Evolutionary conservation across 2,888 invertebrate genomes (phyloP), one percentile per base, ranked within the genome.

Genomic region (Timandra comae): DNA sequence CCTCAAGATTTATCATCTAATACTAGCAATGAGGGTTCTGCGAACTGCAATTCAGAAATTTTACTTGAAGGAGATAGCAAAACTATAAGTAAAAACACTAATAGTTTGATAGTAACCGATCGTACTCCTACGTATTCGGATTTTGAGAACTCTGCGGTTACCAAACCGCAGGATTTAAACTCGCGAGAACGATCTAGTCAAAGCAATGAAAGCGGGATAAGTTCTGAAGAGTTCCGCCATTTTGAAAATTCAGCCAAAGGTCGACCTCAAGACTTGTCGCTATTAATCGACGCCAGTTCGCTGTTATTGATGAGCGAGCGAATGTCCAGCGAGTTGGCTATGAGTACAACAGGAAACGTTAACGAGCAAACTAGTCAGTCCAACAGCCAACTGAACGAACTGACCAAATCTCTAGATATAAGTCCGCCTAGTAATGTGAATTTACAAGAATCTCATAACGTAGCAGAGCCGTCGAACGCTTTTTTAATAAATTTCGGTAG

Each of bases 401-500:
- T 36, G 22, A 34, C 43, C 29, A 61, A 61, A 63, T 58, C 61
- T 61, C 47, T 60, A 57, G 47, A 50, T 44, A 52, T 55, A 54
- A 65, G 49, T 65, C 69, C 72, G 61, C 68, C 72, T 66, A 71
- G 56, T 51, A 38, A 54, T 51, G 57, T 58, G 59, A 76, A 75
- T 72, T 70, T 74, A 68, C 59, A 58, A 50, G 80, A 82, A 78
- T 78, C 81, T 75, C 75, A 72, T 49, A 64, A 63, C 50, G 50
- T 54, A 56, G 49, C 50, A 37, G 64, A 60, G 57, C 58, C 66
- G 21, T 49, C 59, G 30, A 59, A 50, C 39, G 43, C 62, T 45
- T 73, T 66, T 53, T 60, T 74, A 43, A 66, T 74, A 7, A 71
- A 77, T 51, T 63, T 75, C 33, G 72, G 74, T 36, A 46, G 52